Percentiles rank a stretch among this genome's conserved stretches.
Evolutionary conservation across 1,140 invertebrate species (phyloP).

Genomic region (Philopotamus ludificatus): DNA sequence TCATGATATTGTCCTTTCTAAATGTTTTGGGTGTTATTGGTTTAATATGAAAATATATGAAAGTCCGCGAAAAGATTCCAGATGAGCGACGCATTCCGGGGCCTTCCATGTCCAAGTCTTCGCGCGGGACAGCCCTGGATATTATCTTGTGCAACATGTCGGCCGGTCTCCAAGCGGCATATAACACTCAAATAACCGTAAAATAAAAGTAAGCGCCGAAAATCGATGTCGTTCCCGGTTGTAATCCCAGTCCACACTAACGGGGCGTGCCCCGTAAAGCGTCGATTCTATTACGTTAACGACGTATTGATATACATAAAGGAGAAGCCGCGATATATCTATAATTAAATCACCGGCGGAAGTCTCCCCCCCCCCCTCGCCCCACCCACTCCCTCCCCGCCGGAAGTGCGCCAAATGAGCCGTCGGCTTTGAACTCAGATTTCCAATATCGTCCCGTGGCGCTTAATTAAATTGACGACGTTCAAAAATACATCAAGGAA

Average conservation of each 20-base stretch:
- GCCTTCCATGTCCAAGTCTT: too few relatives aligned
- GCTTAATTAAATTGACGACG: too few relatives aligned
- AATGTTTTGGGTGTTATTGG: too few relatives aligned
- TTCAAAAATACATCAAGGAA: too few relatives aligned
- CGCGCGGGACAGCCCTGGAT: background rate
- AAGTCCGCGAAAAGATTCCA: too few relatives aligned
- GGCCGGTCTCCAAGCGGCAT: background rate
- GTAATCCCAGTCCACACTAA: background rate
- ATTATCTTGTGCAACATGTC: background rate
- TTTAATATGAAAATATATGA: too few relatives aligned
- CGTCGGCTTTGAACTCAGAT: too few relatives aligned
- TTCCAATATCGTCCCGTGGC: too few relatives aligned
- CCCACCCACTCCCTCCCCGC: too few relatives aligned
- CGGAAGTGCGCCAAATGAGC: slow-evolving; percentile 9
- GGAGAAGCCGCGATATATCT: slow-evolving; percentile 15
- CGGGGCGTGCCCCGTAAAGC: background rate
- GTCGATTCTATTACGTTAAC: slow-evolving; percentile 21
- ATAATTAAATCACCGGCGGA: slow-evolving; percentile 23
- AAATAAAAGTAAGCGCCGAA: background rate
- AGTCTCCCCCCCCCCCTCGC: background rate
- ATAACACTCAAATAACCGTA: background rate
- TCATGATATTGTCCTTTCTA: too few relatives aligned
- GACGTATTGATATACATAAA: slow-evolving; percentile 15
- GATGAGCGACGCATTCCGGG: too few relatives aligned
- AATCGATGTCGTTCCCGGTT: background rate